Evolutionary conservation across 2,888 invertebrate species (phyloP), one percentile per base, ranked within the genome.

Genomic region (Brenthis hecate): DNA sequence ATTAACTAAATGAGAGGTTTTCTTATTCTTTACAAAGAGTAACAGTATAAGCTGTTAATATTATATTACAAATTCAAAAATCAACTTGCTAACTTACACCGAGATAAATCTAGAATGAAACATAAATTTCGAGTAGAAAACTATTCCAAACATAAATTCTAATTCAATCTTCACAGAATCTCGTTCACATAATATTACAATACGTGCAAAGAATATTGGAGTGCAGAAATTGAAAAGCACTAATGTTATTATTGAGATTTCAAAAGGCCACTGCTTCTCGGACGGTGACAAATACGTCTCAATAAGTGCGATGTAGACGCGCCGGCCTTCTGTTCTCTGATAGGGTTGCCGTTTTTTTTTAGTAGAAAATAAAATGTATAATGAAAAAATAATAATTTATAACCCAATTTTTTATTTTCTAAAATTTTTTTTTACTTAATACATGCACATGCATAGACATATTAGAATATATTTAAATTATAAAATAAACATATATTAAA

Each of bases 221-320:
- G 65, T 48, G 55, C 65, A 70, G 71, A 74, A 74, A 68, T 70
- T 68, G 68, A 68, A 68, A 66, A 70, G 65, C 68, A 72, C 69
- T 73, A 73, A 72, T 73, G 73, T 72, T 74, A 72, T 73, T 73
- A 74, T 74, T 74, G 73, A 70, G 74, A 73, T 74, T 73, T 73
- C 66, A 73, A 75, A 74, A 75, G 73, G 74, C 74, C 73, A 70
- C 69, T 72, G 72, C 70, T 69, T 68, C 73, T 74, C 64, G 70
- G 71, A 74, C 75, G 74, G 79, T 79, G 81, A 82, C 82, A 81
- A 80, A 76, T 82, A 83, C 78, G 84, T 84, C 81, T 79, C 81
- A 81, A 85, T 86, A 82, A 83, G 81, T 81, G 78, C 78, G 75
- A 66, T 75, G 78, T 78, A 77, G 80, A 77, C 72, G 71, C 74